Evolutionary conservation across 2,113 vertebrate species (phyloP), one percentile per base, ranked within the genome.

Genomic region (Misgurnus anguillicaudatus): DNA sequence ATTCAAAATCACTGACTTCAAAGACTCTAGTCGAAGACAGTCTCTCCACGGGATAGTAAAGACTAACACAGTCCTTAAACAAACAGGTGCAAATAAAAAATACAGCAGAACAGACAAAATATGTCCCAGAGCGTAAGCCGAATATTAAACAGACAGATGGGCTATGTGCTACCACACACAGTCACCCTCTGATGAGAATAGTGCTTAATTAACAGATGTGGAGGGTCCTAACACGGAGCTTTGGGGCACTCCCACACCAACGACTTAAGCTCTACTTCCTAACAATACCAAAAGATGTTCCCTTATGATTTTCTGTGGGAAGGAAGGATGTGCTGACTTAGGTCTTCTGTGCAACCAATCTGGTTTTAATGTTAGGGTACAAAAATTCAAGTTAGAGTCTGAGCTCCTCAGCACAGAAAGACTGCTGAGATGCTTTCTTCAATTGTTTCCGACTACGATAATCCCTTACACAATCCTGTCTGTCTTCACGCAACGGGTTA

Each of bases 261-360:
- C 21, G 19, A 70, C 67, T 69, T 72, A 31, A 31, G 24, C 24
- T 31, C 24, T 31, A 31, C 24, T 31, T 31, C 24, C 24, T 31
- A 31, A 31, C 24, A 31, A 31, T 31, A 31, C 24, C 24, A 31
- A 31, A 3, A 31, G 24, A 31, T 31, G 24, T 31, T 31, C 24
- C 24, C 24, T 31, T 42, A 58, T 53, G 61, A 42, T 74, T 83
- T 67, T 21, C 61, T 76, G 82, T 83, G 47, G 82, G 78, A 77
- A 70, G 73, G 58, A 13, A 62, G 62, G 38, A 72, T 60, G 42
- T 69, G 72, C 72, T 80, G 78, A 80, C 78, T 70, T 53, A 55
- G 41, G 42, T 10, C 65, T 61, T 75, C 60, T 80, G 82, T n/a
- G 19, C 13, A 63, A 80, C 41, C 10, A 60, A 45, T 83, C 65